Base-by-base conservation (phyloP, 2,113 vertebrate genomes). In the Thalassarche chlororhynchos region DNA sequence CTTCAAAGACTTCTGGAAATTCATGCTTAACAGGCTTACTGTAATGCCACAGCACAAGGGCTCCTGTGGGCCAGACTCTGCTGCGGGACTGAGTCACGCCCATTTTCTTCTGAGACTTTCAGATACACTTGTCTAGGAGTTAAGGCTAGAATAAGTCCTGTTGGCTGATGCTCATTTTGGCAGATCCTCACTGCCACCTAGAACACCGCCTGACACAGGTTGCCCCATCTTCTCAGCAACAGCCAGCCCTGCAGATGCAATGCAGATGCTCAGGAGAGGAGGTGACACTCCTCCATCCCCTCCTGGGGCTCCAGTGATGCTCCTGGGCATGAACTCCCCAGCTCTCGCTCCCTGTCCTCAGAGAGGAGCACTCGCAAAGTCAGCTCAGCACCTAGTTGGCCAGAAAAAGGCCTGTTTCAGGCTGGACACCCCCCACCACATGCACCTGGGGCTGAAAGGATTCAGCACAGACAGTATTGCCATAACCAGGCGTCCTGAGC, bases 1-100 rank as follows among this genome's bases (percentile, higher is more conserved):
- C 93, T 97, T 97, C 95, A 96, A 94, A 95, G 94, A 61, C 66
- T 85, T 88, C 78, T 91, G 68, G 91, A 97, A 96, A 96, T 96
- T 94, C 95, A 70, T 65, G 95, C 93, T 96, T 96, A 91, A 96
- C 87, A 96, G 71, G 96, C 94, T 97, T 91, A 88, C 51, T 42
- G 84, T 86, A 94, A 91, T 31, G 54, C 77, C 31, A 40, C 70
- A 87, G 80, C 36, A 68, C 38, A 80, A 51, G 26, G 24, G 70
- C 58, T 96, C 28, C 74, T 31, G 57, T 38, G 74, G 86, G 84
- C 68, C 86, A 60, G 70, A 18, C 49, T 84, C 71, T 78, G 76
- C 72, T 36, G 70, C 1, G 2, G 62, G 46, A 74, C 84, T 75
- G 84, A 84, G 55, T 66, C 90, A 90, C 1, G 0, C 49, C 75